Percentiles rank a stretch among this genome's conserved stretches.
These are phyloP conservation scores for Heliconius melpomene DNA, from an alignment of 1,140 invertebrate genomes.

Conservation along the genomic window DNA sequence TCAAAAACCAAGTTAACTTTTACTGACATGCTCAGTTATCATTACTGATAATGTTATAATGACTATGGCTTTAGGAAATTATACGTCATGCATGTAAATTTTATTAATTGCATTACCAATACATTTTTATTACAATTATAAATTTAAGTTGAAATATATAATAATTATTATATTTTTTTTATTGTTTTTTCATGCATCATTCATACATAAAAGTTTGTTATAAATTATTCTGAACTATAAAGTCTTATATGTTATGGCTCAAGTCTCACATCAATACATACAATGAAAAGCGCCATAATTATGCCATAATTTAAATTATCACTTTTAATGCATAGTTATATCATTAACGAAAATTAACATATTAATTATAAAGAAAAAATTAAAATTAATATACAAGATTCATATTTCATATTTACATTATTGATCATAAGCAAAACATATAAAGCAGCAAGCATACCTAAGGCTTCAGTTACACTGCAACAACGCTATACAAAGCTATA, in stretches of 20 bases:
- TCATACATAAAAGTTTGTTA: no score
- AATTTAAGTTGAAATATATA: neutral
- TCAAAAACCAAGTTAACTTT: neutral
- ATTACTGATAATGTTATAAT: neutral
- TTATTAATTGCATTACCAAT: neutral
- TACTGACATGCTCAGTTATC: neutral
- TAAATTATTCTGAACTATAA: no score
- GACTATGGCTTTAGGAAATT: neutral
- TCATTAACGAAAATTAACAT: no score
- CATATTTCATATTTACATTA: neutral
- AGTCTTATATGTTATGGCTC: no score
- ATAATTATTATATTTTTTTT: no score
- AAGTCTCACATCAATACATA: no score
- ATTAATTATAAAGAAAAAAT: no score
- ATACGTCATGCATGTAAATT: neutral
- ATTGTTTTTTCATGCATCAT: no score
- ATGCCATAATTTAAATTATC: no score
- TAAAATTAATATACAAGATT: no score
- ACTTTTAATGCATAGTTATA: no score
- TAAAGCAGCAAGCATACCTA: slow-evolving; percentile 71
- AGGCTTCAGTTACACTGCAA: slow-evolving; percentile 49
- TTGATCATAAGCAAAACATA: neutral
- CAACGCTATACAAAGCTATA: slow-evolving; percentile 13
- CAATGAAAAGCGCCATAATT: no score
- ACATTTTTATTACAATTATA: neutral